A percentile compares a stretch with the other conserved stretches of the same genome.
phyloP scores from a whole-genome alignment of 2,888 invertebrate genomes.

The Acrocyrtus sp. region DNA sequence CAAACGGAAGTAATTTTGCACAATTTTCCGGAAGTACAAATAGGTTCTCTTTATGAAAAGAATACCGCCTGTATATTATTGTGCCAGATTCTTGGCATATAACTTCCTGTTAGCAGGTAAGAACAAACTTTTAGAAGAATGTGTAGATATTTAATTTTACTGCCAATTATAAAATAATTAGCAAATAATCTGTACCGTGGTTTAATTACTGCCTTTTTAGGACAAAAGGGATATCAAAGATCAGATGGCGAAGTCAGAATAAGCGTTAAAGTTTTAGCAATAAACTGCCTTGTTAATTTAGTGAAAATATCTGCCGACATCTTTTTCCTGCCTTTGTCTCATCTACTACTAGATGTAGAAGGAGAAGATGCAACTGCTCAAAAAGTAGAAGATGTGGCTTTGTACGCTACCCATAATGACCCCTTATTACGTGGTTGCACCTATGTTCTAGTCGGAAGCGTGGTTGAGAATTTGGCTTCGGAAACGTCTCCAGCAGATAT shows the following conservation, averaged over 20 bases:
- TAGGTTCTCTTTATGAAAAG: constrained; percentile 75
- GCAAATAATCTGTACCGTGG: neutral
- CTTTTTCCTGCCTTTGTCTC: constrained; percentile 72
- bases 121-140: too few relatives aligned
- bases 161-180: neutral
- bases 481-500: constrained; percentile 65
- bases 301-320: constrained; percentile 79
- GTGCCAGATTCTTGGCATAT: constrained; percentile 77
- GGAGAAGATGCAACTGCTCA: constrained; percentile 67
- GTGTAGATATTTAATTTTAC: neutral
- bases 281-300: constrained; percentile 82
- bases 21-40: constrained; percentile 71
- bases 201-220: constrained; percentile 30
- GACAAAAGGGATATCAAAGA: constrained; percentile 70
- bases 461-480: constrained; percentile 6
- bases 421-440: constrained; percentile 83
- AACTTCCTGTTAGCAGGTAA: constrained; percentile 76
- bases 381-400: constrained; percentile 76
- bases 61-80: constrained; percentile 77
- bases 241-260: constrained; percentile 83
- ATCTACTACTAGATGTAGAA: constrained; percentile 58
- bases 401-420: constrained; percentile 79
- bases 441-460: constrained; percentile 73
- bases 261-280: constrained; percentile 88
- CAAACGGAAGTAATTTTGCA: constrained; percentile 58